Evolutionary conservation across 2,888 invertebrate genomes (phyloP), one percentile per base, ranked within the genome.

Genomic region (Micropterix aruncella): DNA sequence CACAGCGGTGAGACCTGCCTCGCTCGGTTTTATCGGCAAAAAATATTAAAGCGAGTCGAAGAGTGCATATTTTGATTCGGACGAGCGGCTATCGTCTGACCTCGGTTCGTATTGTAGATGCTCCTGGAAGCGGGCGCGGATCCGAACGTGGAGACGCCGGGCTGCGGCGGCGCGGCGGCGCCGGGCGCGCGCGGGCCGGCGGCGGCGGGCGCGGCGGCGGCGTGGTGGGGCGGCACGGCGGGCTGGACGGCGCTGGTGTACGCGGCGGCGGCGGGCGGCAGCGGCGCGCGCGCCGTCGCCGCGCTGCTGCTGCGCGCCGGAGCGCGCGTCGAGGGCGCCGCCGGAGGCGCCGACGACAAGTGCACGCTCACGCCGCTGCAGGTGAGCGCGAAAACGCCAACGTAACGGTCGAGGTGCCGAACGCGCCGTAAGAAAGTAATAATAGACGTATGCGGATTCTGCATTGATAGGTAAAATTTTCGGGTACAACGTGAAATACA

Each of bases 181-280:
- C 27, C 12, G 27, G 27, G 27, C 12, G 27, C 7, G 12, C 5
- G 70, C 17, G 52, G 58, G 3, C 56, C 57, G 37, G 46, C 56
- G 5, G 52, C 57, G 18, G 46, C 58, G 2, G 53, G 55, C 7
- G 55, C 69, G 3, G 47, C 47, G 38, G 3, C 60, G 65, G 12
- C 55, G 54, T 27, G 57, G 57, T 27, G 27, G 27, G 12, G 27
- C 27, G 5, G 12, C 27, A 27, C 12, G 7, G 12, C 65, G 60
- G 68, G 73, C 5, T 93, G 92, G 92, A 92, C 92, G 0, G 89
- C 92, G 0, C 66, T 92, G 14, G 89, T 89, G 27, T 92, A 90
- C 62, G 85, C 90, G 1, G 66, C 66, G 51, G 59, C 53, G 3
- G 50, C 52, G 38, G 69, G 75, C 15, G 67, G 75, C 38, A 60